phyloP scores from a whole-genome alignment of 2,888 invertebrate species.

The Ditula angustiorana region DNA sequence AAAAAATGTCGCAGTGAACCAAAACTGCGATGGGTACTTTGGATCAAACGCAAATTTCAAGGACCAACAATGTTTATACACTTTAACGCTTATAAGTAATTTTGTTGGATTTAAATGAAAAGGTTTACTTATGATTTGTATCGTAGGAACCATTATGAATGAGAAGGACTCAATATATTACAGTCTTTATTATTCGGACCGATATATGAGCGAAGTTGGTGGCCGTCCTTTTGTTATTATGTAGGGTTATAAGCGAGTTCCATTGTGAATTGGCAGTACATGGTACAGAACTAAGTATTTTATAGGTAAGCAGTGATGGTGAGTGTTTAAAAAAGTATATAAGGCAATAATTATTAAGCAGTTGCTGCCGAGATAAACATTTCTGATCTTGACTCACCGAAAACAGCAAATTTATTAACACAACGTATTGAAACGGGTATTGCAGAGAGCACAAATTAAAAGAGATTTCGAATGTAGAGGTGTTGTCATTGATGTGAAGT shows the following conservation, averaged over 20 bases:
- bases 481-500: no score
- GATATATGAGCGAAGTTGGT: neutral
- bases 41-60: slow-evolving; percentile 16
- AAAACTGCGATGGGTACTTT: slow-evolving; percentile 6
- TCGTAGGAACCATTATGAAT: neutral
- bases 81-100: slow-evolving; percentile 11
- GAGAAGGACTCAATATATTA: neutral
- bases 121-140: neutral
- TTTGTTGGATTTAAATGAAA: neutral
- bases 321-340: neutral
- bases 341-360: no score
- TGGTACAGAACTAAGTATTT: neutral
- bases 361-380: no score
- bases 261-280: neutral
- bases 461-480: no score
- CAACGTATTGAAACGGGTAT: no score
- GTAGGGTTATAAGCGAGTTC: neutral
- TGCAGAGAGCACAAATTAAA: no score
- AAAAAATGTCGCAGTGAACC: slow-evolving; percentile 78
- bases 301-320: neutral
- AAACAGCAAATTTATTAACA: no score
- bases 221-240: neutral
- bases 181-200: neutral
- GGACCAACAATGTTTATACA: slow-evolving; percentile 34
- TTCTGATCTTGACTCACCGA: no score